Conservation (phyloP, 2,888 invertebrate species). For the Myopa tessellatipennis region DNA sequence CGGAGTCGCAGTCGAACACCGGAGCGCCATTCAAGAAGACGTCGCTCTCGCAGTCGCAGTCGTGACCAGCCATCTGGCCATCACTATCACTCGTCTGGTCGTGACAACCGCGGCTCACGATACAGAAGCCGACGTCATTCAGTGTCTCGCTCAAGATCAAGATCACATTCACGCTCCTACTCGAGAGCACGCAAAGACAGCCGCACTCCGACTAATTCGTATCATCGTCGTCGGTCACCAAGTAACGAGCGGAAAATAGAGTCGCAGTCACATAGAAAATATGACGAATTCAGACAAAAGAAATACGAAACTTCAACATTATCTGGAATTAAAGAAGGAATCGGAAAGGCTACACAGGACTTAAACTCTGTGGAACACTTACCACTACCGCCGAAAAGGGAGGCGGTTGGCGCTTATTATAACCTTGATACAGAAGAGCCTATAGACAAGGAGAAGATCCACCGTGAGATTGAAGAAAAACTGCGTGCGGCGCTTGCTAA, state of each 20-base stretch:
- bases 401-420: slow-evolving; percentile 58
- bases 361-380: slow-evolving; percentile 42
- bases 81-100: slow-evolving; percentile 19
- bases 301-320: slow-evolving; percentile 17
- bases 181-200: slow-evolving; percentile 37
- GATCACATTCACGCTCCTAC: slow-evolving; percentile 43
- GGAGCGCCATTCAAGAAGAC: slow-evolving; percentile 40
- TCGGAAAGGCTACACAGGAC: background rate
- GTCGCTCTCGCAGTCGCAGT: slow-evolving; percentile 44
- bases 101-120: slow-evolving; percentile 42
- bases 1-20: slow-evolving; percentile 33
- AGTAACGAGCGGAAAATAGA: slow-evolving; percentile 19
- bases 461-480: slow-evolving; percentile 67
- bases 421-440: slow-evolving; percentile 62
- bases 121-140: slow-evolving; percentile 42
- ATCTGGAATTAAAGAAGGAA: no score
- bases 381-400: slow-evolving; percentile 45
- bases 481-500: slow-evolving; percentile 64
- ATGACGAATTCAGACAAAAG: slow-evolving; percentile 12
- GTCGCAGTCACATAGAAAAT: slow-evolving; percentile 25
- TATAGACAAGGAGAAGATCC: slow-evolving; percentile 66
- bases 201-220: slow-evolving; percentile 22
- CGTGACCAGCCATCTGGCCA: slow-evolving; percentile 42
- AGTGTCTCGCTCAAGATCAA: slow-evolving; percentile 42
- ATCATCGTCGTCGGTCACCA: slow-evolving; percentile 15